Evolutionary conservation across 2,113 vertebrate species (phyloP).

Genomic region (Sterna hirundo): DNA sequence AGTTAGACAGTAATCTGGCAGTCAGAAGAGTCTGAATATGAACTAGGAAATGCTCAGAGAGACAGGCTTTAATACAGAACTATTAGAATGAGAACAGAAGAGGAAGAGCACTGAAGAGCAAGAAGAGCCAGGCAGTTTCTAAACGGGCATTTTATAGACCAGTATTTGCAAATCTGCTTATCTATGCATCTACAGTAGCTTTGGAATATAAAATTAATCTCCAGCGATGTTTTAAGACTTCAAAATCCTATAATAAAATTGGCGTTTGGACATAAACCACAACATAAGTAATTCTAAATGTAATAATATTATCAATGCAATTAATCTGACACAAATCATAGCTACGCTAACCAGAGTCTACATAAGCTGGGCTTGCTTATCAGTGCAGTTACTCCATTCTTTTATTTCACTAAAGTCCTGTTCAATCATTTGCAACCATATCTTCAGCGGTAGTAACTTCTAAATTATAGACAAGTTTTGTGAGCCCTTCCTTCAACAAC

Average conservation of each 20-base stretch:
- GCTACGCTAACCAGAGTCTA: not conserved
- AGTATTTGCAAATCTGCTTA: not conserved
- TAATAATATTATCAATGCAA: not conserved
- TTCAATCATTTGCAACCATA: not conserved
- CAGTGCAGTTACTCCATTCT: not conserved
- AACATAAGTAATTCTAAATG: not conserved
- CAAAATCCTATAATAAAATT: not conserved
- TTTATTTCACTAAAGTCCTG: not conserved
- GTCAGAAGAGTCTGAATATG: not conserved
- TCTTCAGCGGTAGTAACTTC: not conserved
- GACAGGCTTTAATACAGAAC: not conserved
- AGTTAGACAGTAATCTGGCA: not conserved
- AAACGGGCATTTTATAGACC: not conserved
- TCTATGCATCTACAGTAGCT: not conserved
- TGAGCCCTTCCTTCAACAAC: not conserved
- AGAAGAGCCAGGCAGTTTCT: not conserved
- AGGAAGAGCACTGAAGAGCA: not conserved
- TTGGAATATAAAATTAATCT: not conserved
- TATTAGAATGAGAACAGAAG: not conserved
- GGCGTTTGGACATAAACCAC: not conserved
- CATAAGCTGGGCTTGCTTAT: not conserved
- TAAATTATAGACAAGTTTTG: not conserved
- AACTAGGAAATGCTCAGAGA: not conserved
- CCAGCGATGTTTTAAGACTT: not conserved
- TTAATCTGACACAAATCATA: not conserved